Evolutionary conservation across 2,888 invertebrate species (phyloP), one percentile per base, ranked within the genome.

Genomic region (Dendrolimus pini): DNA sequence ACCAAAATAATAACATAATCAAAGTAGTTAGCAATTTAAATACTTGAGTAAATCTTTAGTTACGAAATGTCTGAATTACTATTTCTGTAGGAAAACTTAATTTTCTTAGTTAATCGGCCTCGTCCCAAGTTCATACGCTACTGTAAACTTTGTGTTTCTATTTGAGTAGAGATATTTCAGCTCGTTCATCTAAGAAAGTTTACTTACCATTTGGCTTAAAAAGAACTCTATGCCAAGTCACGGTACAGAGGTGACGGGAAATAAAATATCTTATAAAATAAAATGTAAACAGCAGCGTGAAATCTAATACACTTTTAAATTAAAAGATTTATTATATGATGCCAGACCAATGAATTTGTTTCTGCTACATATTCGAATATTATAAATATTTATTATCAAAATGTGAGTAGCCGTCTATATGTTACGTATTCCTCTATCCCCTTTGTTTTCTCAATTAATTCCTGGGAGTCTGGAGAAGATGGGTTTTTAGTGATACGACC

Each of bases 111-210:
- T 57, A 58, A 55, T 52, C 54, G 55, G 56, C 47, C 55, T 55
- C 56, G 41, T 54, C 41, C 47, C 54, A 54, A 61, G 58, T 61
- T 60, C 55, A 61, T 56, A 54, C 75, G 71, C 78, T 74, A 77
- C 79, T 82, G 70, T 78, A 77, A 76, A 80, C 71, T 82, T 81
- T 72, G 68, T 83, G 75, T 83, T 83, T 81, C 79, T 76, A 67
- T 82, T 83, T 70, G 74, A 76, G 70, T 74, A 65, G 65, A 78
- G 75, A 73, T 78, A 75, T 75, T 75, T 75, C 67, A 72, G 70
- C 69, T 56, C 60, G 66, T 71, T 75, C 74, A 64, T 72, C 71
- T 72, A 64, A 74, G 75, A 73, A 79, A 80, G 77, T 83, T 83
- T 83, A 80, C 78, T 82, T 80, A 79, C 77, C 74, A 78, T 78